Base-by-base conservation (phyloP, 1,140 invertebrate species). In the Plutomurus gul region DNA sequence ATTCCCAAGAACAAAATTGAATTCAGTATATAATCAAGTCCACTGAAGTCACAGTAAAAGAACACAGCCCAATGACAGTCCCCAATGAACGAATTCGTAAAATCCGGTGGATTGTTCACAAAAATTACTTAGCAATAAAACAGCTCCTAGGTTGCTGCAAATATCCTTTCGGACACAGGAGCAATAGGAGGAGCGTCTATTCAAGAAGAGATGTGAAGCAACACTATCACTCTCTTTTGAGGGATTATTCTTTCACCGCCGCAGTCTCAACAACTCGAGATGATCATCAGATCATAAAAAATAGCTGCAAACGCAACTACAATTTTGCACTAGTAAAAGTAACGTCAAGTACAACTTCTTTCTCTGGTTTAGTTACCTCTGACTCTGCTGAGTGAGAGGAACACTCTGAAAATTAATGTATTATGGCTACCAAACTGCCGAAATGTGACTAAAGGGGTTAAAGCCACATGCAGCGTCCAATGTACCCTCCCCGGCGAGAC, bases 1-100 rank as follows among this genome's bases (percentile, higher is more conserved):
- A 65, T 65, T 65, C 27, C 56, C 56, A 65, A 65, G 56, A 65
- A 65, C 56, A 65, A 65, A 65, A 65, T 65, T 65, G 56, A 65
- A 65, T 65, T 65, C 56, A 36, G 11, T 7, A 1, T 0, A n/a
- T 65, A 65, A 33, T 0, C 1, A 33, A 65, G 56, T 65, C 56
- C 56, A 65, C 5, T 36, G 4, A 30, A 1, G 25, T n/a, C 16
- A 18, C 56, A 8, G 10, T n/a, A 30, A n/a, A 33, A 6, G 36
- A 60, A n/a, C 1, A 3, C 2, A 36, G 3, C 3, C 0, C 4
- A n/a, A 2, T 13, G 25, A n/a, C 30, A 65, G 25, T n/a, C 18
- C 27, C 13, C 11, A n/a, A n/a, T n/a, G n/a, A n/a, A n/a, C n/a
- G n/a, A n/a, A n/a, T n/a, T n/a, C n/a, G n/a, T n/a, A n/a, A n/a